A percentile compares a stretch with the other conserved stretches of the same genome.
Conservation (phyloP, 2,797 vertebrate species). For the Mallotus villosus region DNA sequence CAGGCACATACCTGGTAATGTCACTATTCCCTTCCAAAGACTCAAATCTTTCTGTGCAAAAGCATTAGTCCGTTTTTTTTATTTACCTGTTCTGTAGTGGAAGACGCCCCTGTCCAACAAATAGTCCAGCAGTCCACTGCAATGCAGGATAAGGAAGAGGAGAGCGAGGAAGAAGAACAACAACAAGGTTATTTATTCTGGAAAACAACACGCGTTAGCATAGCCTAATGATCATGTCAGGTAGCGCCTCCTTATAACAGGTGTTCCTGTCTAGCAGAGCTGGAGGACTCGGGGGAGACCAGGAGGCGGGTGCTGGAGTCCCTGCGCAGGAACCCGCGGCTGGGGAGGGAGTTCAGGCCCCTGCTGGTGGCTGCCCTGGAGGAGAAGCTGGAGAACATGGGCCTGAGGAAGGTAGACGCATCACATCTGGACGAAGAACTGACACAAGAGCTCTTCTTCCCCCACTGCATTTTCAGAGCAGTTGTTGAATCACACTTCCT, state of each 20-base stretch:
- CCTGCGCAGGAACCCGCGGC: conserved; percentile 45
- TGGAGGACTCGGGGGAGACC: conserved; percentile 15
- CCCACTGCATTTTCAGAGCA: too few relatives aligned
- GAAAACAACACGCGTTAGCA: neutral
- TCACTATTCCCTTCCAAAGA: neutral
- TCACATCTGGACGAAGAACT: too few relatives aligned
- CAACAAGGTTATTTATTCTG: conserved; percentile 1
- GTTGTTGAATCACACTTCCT: too few relatives aligned
- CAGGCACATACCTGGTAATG: conserved; percentile 64
- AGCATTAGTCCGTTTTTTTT: neutral
- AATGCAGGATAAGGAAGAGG: conserved; percentile 26
- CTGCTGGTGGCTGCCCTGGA: conserved; percentile 64
- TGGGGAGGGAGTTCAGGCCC: conserved; percentile 57
- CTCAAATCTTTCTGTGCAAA: neutral
- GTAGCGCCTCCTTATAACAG: neutral
- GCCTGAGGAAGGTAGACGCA: conserved; percentile 40
- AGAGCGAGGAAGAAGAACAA: conserved; percentile 47
- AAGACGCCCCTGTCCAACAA: conserved; percentile 29
- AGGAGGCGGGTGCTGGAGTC: conserved; percentile 45
- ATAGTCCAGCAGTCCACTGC: conserved; percentile 20
- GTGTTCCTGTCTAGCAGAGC: conserved; percentile 36
- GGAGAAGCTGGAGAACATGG: conserved; percentile 69
- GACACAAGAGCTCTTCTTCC: too few relatives aligned
- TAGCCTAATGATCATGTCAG: neutral
- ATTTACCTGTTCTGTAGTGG: conserved; percentile 8